phyloP scores from a whole-genome alignment of 2,113 vertebrate genomes.

The Cettia cetti region DNA sequence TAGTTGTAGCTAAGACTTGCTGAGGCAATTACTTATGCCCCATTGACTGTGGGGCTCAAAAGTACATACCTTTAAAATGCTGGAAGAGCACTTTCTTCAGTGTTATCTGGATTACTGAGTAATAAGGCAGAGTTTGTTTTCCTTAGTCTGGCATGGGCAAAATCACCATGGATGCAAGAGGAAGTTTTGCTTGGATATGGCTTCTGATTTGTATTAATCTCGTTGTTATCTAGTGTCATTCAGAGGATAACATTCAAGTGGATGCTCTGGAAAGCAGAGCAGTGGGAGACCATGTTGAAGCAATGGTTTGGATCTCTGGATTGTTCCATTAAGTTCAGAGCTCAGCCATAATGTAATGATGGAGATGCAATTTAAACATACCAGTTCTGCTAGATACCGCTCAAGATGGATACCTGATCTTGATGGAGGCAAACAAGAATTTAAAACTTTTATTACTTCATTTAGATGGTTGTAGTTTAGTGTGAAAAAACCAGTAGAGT shows the following conservation, averaged over 20 bases:
- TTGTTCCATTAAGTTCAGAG: neutral
- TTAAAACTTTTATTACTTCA: neutral
- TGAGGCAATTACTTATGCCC: neutral
- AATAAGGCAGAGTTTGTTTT: neutral
- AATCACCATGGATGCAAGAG: neutral
- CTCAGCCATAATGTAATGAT: neutral
- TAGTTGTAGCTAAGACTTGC: neutral
- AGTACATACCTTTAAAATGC: neutral
- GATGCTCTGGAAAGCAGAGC: neutral
- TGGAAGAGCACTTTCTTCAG: neutral
- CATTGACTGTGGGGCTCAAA: neutral
- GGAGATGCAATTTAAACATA: neutral
- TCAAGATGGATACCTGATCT: neutral
- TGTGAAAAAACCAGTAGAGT: neutral
- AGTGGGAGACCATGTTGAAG: neutral
- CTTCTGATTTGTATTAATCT: neutral
- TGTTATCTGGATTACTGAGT: neutral
- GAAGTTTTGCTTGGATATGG: neutral
- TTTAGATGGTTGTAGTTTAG: neutral
- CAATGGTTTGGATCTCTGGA: neutral
- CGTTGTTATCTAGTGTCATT: neutral
- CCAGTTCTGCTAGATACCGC: neutral
- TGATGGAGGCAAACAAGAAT: neutral
- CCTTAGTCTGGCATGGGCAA: neutral
- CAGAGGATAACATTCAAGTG: neutral